Evolutionary conservation across 2,888 invertebrate genomes (phyloP), one percentile per base, ranked within the genome.

Genomic region (Epirrhoe alternata): DNA sequence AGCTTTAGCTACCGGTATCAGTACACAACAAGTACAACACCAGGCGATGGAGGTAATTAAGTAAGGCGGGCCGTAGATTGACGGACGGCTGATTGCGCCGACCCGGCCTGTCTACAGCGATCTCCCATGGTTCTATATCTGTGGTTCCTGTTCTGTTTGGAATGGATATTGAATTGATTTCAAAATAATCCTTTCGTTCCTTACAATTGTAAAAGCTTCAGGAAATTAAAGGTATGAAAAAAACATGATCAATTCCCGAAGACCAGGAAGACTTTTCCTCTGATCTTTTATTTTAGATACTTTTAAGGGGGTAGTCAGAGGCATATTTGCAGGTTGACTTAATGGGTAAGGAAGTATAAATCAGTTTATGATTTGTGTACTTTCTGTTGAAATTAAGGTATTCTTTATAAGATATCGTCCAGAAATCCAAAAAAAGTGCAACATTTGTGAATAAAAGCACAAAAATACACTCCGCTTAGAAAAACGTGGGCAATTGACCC

Each of bases 11-110:
- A 24, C 16, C 14, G 47, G 30, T 64, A 35, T 30, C 55, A 53
- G 8, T 68, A 35, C 35, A 4, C 5, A 17, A 58, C 61, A 17
- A 16, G 51, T 38, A 24, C 14, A 30, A 33, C 42, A 69, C 56
- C 75, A 78, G 74, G 76, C 80, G 73, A 75, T 75, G 74, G 75
- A 75, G 77, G 84, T 84, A 85, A 85, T 85, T 85, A 86, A 84
- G 84, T 85, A 84, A 85, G 81, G 81, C 77, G 72, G 72, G 77
- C 63, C 63, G 73, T 75, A 78, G 85, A 85, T 83, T 86, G 86
- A 85, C 86, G 81, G 79, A 73, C 81, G 82, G 74, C 75, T 84
- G 86, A 86, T 86, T 86, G 85, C 81, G 71, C 72, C 74, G 73
- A 68, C 78, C 79, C 77, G 74, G 75, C 74, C 78, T 70, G 72